Evolutionary conservation across 2,113 vertebrate species (phyloP).

Genomic region (Glareola pratincola): DNA sequence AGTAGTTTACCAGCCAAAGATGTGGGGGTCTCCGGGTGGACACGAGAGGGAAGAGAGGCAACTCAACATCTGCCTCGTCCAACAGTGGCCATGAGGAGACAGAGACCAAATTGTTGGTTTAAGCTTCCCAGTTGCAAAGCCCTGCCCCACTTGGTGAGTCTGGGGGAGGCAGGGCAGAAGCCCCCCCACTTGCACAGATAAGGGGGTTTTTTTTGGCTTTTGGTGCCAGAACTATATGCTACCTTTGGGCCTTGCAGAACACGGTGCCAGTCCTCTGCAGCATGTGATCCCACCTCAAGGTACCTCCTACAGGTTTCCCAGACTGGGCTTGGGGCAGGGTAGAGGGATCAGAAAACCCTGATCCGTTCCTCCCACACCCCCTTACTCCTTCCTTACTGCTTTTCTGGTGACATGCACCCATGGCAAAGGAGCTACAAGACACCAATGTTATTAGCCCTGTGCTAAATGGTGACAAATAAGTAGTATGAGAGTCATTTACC

Average conservation of each 20-base stretch:
- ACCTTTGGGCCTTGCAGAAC: neutral
- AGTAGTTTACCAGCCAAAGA: neutral
- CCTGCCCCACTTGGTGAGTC: neutral
- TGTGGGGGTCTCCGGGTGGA: neutral
- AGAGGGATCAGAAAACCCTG: neutral
- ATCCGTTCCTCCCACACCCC: neutral
- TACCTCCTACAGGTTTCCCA: neutral
- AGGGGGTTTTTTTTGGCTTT: rapidly evolving
- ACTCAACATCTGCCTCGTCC: neutral
- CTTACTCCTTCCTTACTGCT: neutral
- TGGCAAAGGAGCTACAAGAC: neutral
- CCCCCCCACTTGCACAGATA: neutral
- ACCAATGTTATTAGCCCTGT: rapidly evolving
- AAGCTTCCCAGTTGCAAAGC: neutral
- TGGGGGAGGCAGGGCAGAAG: neutral
- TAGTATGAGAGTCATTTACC: neutral
- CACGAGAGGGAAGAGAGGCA: neutral
- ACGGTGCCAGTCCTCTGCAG: neutral
- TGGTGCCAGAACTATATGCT: neutral
- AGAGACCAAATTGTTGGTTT: neutral
- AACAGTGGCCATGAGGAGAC: neutral
- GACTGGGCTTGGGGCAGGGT: neutral
- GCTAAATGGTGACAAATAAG: neutral
- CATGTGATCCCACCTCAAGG: neutral
- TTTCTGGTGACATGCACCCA: neutral